These are phyloP conservation scores for Heteromormyrus szaboi DNA, from an alignment of 2,797 vertebrate species.

Conservation along the genomic window DNA sequence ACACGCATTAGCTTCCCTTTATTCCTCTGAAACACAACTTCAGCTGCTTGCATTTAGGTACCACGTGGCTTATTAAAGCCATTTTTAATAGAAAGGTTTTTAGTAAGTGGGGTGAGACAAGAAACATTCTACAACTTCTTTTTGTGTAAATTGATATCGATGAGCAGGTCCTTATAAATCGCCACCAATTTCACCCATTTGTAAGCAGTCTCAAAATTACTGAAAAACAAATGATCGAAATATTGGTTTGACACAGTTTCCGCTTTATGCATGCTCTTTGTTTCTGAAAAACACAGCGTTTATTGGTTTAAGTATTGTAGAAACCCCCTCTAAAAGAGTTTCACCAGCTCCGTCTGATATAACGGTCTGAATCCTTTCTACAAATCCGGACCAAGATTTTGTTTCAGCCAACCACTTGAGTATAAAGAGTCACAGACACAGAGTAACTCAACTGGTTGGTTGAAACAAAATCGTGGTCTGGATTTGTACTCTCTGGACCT, in stretches of 20 bases:
- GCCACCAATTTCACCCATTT: not conserved
- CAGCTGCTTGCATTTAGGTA: not conserved
- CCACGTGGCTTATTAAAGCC: not conserved
- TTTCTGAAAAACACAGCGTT: not conserved
- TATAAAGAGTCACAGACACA: not conserved
- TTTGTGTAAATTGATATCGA: not conserved
- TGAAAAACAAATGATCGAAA: not conserved
- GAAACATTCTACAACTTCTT: not conserved
- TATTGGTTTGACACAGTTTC: not conserved
- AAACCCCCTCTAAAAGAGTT: not conserved
- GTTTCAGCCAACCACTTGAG: not conserved
- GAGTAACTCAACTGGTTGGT: not conserved
- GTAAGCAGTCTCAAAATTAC: not conserved
- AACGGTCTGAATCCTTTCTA: not conserved
- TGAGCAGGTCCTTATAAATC: not conserved
- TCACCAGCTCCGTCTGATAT: not conserved
- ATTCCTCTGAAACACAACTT: not conserved
- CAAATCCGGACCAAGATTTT: not conserved
- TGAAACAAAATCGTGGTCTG: not conserved
- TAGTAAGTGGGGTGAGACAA: not conserved
- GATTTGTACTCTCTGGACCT: not conserved
- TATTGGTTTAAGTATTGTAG: not conserved
- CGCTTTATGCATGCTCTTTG: not conserved
- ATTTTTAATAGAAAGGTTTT: not conserved
- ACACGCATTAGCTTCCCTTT: not conserved